Conservation (phyloP, 2,888 invertebrate genomes). For the Matsumyia berberina region DNA sequence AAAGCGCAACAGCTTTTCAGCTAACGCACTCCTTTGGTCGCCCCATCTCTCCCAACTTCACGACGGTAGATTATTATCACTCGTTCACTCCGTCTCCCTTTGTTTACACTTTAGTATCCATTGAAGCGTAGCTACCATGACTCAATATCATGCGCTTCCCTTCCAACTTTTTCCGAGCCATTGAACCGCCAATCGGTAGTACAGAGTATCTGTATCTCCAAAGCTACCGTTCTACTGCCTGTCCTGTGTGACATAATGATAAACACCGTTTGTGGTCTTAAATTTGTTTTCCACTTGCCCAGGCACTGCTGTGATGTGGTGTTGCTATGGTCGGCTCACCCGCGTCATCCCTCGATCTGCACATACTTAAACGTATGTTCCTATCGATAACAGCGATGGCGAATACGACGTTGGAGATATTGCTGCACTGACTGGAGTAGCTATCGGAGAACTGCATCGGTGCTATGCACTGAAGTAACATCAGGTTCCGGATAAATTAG, state of each 20-base stretch:
- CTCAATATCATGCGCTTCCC: constrained; percentile 47
- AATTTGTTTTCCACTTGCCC: constrained; percentile 54
- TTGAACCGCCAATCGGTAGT: constrained; percentile 59
- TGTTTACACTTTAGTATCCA: constrained; percentile 61
- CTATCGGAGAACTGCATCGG: constrained; percentile 44
- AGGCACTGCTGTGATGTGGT: constrained; percentile 39
- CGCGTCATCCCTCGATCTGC: neutral
- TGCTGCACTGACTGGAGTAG: neutral
- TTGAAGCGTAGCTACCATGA: constrained; percentile 50
- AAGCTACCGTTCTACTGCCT: constrained; percentile 6
- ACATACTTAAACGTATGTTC: too few relatives aligned
- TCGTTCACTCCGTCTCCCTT: constrained; percentile 33
- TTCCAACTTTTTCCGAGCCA: constrained; percentile 55
- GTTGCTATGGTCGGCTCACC: constrained; percentile 24
- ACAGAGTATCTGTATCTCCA: constrained; percentile 19
- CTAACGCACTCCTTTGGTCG: too few relatives aligned
- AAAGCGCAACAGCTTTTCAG: too few relatives aligned
- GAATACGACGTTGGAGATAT: constrained; percentile 12
- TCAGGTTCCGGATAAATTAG: constrained; percentile 61
- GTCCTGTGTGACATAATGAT: constrained; percentile 51
- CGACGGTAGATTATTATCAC: constrained; percentile 34
- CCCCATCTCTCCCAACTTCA: neutral
- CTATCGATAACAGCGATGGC: too few relatives aligned
- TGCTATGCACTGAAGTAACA: constrained; percentile 39
- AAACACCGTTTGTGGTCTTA: constrained; percentile 50